These are phyloP conservation scores for Drosophila limbata DNA, from an alignment of 2,888 invertebrate species.

Conservation along the genomic window DNA sequence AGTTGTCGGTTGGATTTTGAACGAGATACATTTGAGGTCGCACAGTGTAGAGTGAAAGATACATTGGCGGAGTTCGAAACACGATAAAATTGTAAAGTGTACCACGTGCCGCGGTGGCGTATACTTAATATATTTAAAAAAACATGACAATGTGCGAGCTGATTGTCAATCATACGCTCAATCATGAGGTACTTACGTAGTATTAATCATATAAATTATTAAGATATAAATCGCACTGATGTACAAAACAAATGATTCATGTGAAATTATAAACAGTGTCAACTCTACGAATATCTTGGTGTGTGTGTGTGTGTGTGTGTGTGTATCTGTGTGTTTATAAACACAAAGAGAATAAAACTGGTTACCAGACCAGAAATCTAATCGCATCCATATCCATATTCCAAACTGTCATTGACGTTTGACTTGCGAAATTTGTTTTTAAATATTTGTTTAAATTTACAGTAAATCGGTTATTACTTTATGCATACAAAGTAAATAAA, in stretches of 20 bases:
- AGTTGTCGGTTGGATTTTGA: conserved; percentile 56
- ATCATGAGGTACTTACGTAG: conserved; percentile 71
- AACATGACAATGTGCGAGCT: conserved; percentile 80
- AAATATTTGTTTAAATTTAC: conserved; percentile 3
- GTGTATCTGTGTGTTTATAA: conserved; percentile 14
- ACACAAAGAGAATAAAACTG: conserved; percentile 16
- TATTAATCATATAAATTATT: conserved; percentile 3
- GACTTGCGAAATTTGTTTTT: conserved; percentile 22
- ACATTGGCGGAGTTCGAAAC: conserved; percentile 8
- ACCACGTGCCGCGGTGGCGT: conserved; percentile 56
- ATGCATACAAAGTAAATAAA: not conserved
- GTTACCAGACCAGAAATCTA: conserved; percentile 2
- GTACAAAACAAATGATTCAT: conserved; percentile 29
- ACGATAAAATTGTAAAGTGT: conserved; percentile 24
- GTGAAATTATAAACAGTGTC: conserved; percentile 5
- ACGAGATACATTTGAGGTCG: conserved; percentile 54
- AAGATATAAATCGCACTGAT: conserved; percentile 3
- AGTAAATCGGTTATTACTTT: conserved; percentile 10
- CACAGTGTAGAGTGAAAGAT: conserved; percentile 8
- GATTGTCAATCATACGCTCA: conserved; percentile 77
- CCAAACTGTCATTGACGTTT: conserved; percentile 65
- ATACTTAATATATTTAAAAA: conserved; percentile 44
- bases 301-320: conserved; percentile 7
- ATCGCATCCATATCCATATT: conserved; percentile 7
- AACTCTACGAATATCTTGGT: not conserved